Conservation (phyloP, 2,113 vertebrate genomes). For the Fulica atra region DNA sequence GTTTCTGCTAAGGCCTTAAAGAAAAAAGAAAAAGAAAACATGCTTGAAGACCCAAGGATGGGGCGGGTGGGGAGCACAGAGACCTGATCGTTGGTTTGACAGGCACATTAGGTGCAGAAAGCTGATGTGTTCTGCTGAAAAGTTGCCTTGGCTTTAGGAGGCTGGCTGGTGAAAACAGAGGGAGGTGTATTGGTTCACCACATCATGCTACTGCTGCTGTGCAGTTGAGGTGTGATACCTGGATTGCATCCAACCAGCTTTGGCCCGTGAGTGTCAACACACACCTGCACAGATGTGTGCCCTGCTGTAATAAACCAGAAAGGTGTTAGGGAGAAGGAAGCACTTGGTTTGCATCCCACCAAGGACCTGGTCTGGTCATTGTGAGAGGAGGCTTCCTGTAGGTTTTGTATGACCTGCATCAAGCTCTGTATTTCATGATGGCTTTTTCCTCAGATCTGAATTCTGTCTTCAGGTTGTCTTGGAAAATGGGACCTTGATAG, state of each 20-base stretch:
- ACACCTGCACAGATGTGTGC: background rate
- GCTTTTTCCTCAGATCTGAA: background rate
- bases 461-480: background rate
- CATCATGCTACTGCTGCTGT: background rate
- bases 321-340: background rate
- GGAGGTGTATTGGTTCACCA: background rate
- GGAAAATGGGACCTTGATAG: background rate
- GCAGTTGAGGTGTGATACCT: rapidly evolving
- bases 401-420: background rate
- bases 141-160: background rate
- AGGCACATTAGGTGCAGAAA: background rate
- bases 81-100: background rate
- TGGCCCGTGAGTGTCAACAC: background rate
- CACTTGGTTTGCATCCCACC: background rate
- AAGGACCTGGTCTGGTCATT: background rate
- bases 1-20: background rate
- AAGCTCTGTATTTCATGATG: background rate
- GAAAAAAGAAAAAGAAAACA: background rate
- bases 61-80: background rate
- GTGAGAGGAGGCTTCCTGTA: background rate
- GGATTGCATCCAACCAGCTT: background rate
- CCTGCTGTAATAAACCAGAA: background rate
- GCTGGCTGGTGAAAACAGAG: background rate
- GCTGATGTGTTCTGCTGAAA: background rate
- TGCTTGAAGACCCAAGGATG: background rate